Conservation (phyloP, 2,888 invertebrate genomes). For the Clitarchus hookeri region DNA sequence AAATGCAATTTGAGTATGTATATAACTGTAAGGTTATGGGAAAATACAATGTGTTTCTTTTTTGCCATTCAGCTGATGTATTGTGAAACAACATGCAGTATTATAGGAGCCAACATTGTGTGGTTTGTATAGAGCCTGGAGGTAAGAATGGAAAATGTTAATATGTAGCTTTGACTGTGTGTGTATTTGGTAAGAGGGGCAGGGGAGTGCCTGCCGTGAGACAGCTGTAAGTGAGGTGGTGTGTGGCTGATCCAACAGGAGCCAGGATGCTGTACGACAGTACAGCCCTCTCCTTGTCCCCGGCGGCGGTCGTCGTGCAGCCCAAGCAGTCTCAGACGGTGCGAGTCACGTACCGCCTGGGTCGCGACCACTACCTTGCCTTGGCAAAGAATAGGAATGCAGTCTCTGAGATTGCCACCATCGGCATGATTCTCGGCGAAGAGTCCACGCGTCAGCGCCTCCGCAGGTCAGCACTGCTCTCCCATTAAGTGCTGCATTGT, state of each 20-base stretch:
- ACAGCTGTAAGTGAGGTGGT: neutral
- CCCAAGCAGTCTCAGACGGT: neutral
- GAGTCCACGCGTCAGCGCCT: neutral
- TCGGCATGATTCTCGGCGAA: neutral
- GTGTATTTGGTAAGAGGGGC: no score
- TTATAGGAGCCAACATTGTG: no score
- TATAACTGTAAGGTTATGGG: no score
- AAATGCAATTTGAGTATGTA: no score
- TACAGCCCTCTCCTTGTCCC: neutral
- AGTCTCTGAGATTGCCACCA: neutral
- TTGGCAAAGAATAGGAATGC: neutral
- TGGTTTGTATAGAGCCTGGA: no score
- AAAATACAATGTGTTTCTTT: no score
- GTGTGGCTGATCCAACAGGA: neutral
- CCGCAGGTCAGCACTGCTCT: neutral
- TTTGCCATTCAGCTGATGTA: no score
- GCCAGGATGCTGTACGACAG: neutral
- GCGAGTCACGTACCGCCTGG: neutral
- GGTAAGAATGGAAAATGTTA: no score
- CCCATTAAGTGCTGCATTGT: no score
- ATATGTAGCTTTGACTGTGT: no score
- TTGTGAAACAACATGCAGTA: no score
- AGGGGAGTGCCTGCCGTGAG: no score
- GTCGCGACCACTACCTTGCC: neutral
- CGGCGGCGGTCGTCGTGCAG: neutral